These are phyloP conservation scores for Nibea coibor DNA, from an alignment of 2,113 vertebrate genomes.

Conservation along the genomic window DNA sequence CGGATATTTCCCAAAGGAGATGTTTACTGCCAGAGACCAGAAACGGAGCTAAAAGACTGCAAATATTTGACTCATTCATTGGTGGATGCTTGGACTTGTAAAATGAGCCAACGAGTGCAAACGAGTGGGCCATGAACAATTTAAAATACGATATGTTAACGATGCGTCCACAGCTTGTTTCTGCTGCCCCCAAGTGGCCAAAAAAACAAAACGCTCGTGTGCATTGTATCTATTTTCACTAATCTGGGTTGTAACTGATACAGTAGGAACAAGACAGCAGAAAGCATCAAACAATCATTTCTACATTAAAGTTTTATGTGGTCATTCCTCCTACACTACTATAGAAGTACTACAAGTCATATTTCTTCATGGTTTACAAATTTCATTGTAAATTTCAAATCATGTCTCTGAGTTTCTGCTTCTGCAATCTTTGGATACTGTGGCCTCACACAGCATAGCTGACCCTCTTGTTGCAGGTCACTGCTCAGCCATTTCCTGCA, in stretches of 20 bases:
- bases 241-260: neutral
- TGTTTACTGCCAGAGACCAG: neutral
- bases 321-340: too few species aligned
- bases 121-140: too few species aligned
- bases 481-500: slow-evolving; percentile 31
- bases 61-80: neutral
- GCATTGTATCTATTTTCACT: neutral
- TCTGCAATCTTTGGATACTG: slow-evolving; percentile 3
- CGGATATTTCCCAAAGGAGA: neutral
- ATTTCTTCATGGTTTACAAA: neutral
- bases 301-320: too few species aligned
- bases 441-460: slow-evolving; percentile 25
- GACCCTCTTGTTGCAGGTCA: slow-evolving; percentile 58
- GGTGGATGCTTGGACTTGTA: neutral
- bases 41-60: neutral
- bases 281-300: too few species aligned
- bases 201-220: neutral
- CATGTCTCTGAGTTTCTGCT: slow-evolving; percentile 14
- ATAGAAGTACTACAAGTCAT: too few species aligned
- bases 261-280: too few species aligned
- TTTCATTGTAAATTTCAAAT: neutral
- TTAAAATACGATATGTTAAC: too few species aligned
- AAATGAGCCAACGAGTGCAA: too few species aligned
- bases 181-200: too few species aligned
- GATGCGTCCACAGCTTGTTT: neutral